phyloP scores from a whole-genome alignment of 2,888 invertebrate genomes.

The Pristionchus maxplancki region DNA sequence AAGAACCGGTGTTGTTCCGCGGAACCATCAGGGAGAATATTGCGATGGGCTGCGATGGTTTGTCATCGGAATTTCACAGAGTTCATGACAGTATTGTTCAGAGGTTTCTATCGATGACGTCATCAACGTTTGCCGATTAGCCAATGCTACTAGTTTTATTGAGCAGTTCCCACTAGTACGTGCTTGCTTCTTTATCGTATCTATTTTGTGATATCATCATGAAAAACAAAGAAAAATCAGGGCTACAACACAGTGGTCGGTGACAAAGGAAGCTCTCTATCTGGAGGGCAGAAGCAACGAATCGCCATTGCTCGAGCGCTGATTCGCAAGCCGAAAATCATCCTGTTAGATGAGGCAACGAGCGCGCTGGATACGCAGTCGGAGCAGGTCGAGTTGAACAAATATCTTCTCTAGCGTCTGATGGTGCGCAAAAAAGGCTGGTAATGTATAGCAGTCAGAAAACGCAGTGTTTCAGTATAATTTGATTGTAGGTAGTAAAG shows the following conservation, averaged over 20 bases:
- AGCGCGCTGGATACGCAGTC: conserved; percentile 42
- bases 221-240: too few relatives aligned
- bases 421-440: background rate
- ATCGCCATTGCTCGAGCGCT: conserved; percentile 48
- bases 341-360: conserved; percentile 44
- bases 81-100: conserved; percentile 57
- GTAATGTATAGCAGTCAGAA: too few relatives aligned
- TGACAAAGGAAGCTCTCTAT: conserved; percentile 30
- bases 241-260: conserved; percentile 39
- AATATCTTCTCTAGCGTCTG: background rate
- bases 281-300: conserved; percentile 46
- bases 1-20: conserved; percentile 92
- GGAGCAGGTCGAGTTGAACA: background rate
- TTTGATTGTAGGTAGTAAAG: conserved; percentile 4
- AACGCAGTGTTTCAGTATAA: too few relatives aligned
- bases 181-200: background rate
- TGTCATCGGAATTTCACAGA: conserved; percentile 77
- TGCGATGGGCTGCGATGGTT: conserved; percentile 86
- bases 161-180: conserved; percentile 69
- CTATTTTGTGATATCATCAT: too few relatives aligned
- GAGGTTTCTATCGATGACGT: conserved; percentile 69
- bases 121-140: conserved; percentile 74
- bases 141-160: conserved; percentile 78
- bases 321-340: conserved; percentile 39
- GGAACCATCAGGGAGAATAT: conserved; percentile 89